These are phyloP conservation scores for Samia ricini DNA, from an alignment of 1,140 invertebrate genomes.

Conservation along the genomic window DNA sequence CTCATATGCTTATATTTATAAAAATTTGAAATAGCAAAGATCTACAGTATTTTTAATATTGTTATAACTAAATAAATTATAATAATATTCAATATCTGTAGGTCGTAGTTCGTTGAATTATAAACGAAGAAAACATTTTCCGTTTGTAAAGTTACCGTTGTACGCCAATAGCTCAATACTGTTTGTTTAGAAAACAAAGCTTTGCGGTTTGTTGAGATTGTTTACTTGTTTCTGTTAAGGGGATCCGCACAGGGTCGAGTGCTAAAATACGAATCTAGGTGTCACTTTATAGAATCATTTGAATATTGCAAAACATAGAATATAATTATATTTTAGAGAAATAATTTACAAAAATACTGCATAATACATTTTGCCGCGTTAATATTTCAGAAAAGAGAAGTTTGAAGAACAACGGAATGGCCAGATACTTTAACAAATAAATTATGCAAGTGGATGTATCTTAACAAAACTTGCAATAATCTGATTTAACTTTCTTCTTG, in stretches of 20 bases:
- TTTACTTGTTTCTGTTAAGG: constrained; percentile 10
- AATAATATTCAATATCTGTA: not conserved
- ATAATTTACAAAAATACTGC: too few relatives aligned
- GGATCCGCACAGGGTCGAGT: not conserved
- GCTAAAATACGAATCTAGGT: not conserved
- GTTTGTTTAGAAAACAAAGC: constrained; percentile 2
- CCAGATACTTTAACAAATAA: too few relatives aligned
- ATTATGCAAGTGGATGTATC: too few relatives aligned
- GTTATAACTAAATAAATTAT: too few relatives aligned
- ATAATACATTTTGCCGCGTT: too few relatives aligned
- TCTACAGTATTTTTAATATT: too few relatives aligned
- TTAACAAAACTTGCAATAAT: too few relatives aligned
- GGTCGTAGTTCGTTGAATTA: not conserved
- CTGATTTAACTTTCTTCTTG: too few relatives aligned
- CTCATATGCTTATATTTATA: too few relatives aligned
- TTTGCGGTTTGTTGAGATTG: not conserved
- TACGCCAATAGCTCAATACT: constrained; percentile 6
- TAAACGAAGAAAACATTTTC: not conserved
- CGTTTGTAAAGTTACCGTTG: not conserved
- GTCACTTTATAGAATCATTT: not conserved
- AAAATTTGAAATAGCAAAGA: too few relatives aligned
- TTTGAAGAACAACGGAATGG: too few relatives aligned
- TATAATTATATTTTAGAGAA: not conserved
- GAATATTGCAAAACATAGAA: not conserved
- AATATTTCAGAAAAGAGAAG: too few relatives aligned